Conservation (phyloP, 2,888 invertebrate species). For the Brenthis ino region DNA sequence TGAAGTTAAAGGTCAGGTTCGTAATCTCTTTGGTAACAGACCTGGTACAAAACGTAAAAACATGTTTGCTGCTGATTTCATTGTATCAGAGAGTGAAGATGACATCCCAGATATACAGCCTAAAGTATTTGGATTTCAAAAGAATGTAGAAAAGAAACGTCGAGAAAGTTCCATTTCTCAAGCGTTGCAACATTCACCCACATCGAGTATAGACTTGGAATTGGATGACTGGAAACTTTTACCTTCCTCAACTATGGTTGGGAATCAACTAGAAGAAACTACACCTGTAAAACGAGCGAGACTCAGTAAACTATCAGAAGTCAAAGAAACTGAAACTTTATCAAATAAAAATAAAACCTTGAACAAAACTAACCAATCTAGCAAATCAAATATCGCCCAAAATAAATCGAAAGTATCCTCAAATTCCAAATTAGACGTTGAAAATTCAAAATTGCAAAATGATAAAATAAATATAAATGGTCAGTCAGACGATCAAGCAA, state of each 20-base stretch:
- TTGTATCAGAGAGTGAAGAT: slow-evolving; percentile 69
- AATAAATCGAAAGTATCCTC: slow-evolving; percentile 43
- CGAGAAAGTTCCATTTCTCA: slow-evolving; percentile 45
- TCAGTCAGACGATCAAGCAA: slow-evolving; percentile 2
- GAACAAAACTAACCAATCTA: slow-evolving; percentile 47
- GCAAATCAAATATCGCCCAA: slow-evolving; percentile 46
- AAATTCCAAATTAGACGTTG: slow-evolving; percentile 11
- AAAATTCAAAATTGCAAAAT: background rate
- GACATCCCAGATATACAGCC: slow-evolving; percentile 66
- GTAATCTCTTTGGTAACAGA: slow-evolving; percentile 61
- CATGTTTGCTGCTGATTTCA: slow-evolving; percentile 64
- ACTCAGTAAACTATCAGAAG: slow-evolving; percentile 54
- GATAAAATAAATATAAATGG: background rate
- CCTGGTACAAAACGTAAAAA: slow-evolving; percentile 61
- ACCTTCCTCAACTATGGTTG: slow-evolving; percentile 76
- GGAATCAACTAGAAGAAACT: slow-evolving; percentile 53
- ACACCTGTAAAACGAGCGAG: slow-evolving; percentile 56
- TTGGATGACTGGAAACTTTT: slow-evolving; percentile 68
- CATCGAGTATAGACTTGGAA: slow-evolving; percentile 65
- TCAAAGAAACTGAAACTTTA: slow-evolving; percentile 46
- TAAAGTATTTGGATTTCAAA: slow-evolving; percentile 59
- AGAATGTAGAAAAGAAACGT: slow-evolving; percentile 44
- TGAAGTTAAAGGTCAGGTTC: slow-evolving; percentile 50
- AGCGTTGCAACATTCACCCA: slow-evolving; percentile 49
- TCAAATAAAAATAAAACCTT: slow-evolving; percentile 7